These are phyloP conservation scores for Eretmocerus hayati DNA, from an alignment of 2,888 invertebrate genomes.

Conservation along the genomic window DNA sequence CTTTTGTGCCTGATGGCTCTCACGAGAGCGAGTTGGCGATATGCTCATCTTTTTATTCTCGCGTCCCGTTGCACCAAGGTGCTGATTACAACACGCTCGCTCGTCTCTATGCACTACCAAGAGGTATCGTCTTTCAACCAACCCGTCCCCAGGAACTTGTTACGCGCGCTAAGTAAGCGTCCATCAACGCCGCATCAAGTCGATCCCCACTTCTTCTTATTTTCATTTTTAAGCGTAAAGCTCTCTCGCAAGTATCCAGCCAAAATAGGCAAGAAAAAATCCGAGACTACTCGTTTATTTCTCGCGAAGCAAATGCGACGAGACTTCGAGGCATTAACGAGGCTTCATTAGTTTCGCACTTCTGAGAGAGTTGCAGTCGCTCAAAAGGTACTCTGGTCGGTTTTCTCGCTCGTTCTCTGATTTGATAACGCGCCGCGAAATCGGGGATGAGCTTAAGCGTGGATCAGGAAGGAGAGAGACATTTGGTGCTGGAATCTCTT, in stretches of 20 bases:
- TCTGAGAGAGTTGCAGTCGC: too few species aligned
- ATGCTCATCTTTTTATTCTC: conserved; percentile 19
- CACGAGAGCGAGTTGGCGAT: too few species aligned
- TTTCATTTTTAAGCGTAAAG: neutral
- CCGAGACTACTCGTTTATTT: conserved; percentile 7
- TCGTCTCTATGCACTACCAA: too few species aligned
- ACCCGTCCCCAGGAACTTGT: conserved; percentile 1
- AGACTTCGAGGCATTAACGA: conserved; percentile 13
- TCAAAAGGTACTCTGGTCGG: too few species aligned
- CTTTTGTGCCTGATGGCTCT: too few species aligned
- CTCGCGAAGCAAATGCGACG: conserved; percentile 2
- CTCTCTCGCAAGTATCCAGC: neutral
- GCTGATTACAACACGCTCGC: too few species aligned
- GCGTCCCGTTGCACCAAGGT: neutral
- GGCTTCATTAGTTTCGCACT: conserved; percentile 4
- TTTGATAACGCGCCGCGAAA: too few species aligned
- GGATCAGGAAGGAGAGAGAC: too few species aligned
- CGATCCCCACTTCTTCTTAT: neutral
- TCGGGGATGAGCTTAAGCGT: too few species aligned
- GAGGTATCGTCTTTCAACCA: conserved; percentile 18
- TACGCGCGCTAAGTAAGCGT: conserved; percentile 1
- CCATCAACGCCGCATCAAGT: neutral
- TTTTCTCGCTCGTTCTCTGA: too few species aligned
- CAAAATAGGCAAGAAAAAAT: neutral
- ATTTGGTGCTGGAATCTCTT: too few species aligned